Conservation (phyloP, 1,140 invertebrate genomes). For the Platyscapa corneri region DNA sequence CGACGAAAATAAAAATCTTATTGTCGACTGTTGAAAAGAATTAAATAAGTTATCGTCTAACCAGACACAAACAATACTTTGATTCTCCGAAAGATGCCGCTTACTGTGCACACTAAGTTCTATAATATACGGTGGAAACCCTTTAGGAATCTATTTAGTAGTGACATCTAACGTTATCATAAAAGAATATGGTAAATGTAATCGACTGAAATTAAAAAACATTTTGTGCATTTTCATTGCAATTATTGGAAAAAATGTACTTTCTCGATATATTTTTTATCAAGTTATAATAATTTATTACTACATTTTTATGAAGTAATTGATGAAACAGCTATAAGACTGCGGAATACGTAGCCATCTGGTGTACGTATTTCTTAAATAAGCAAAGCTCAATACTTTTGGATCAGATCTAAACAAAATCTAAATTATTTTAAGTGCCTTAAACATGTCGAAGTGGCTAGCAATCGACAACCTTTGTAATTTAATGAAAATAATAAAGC, state of each 20-base stretch:
- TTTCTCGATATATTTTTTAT: neutral
- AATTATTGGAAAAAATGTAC: neutral
- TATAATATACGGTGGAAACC: neutral
- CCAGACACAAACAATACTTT: neutral
- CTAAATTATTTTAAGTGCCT: neutral
- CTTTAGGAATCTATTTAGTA: neutral
- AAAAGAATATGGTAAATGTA: neutral
- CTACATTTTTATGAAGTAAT: neutral
- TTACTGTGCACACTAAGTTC: neutral
- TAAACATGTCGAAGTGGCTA: slow-evolving; percentile 78
- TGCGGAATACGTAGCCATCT: neutral
- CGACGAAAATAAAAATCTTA: neutral
- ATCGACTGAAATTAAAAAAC: neutral
- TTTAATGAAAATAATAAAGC: slow-evolving; percentile 81
- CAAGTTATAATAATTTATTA: neutral
- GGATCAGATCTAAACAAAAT: neutral
- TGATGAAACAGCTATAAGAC: neutral
- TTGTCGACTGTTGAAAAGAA: neutral
- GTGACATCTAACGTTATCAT: neutral
- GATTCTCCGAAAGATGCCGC: neutral
- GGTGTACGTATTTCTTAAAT: neutral
- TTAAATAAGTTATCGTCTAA: neutral
- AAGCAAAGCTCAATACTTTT: neutral
- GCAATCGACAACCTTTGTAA: slow-evolving; percentile 84
- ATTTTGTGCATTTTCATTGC: neutral